A percentile compares a stretch with the other conserved stretches of the same genome.
These are phyloP conservation scores for Microcebus lehilahytsara DNA, from an alignment of 2,113 vertebrate species.

Conservation along the genomic window DNA sequence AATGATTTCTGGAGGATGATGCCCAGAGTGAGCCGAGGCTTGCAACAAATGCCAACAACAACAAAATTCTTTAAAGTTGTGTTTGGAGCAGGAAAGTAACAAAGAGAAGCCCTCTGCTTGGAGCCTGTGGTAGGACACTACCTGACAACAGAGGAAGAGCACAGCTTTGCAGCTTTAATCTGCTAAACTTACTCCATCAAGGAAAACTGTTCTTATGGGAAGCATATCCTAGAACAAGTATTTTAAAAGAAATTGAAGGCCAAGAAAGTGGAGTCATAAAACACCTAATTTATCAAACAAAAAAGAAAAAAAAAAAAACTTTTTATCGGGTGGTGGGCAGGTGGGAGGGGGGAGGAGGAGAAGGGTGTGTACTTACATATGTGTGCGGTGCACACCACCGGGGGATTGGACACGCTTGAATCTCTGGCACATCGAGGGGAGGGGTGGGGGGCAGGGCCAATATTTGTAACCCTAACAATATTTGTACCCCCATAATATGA, in stretches of 20 bases:
- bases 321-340: too few relatives aligned
- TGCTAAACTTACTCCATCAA: not conserved
- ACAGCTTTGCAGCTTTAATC: not conserved
- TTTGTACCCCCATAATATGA: too few relatives aligned
- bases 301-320: too few relatives aligned
- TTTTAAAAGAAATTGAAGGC: constrained; percentile 40
- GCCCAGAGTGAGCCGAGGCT: not conserved
- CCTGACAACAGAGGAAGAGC: not conserved
- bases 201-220: not conserved
- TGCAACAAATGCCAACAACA: not conserved
- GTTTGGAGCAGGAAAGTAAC: constrained; percentile 6
- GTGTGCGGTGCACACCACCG: too few relatives aligned
- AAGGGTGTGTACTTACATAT: too few relatives aligned
- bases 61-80: constrained; percentile 1
- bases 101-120: not conserved
- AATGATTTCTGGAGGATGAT: not conserved
- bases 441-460: too few relatives aligned
- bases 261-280: not conserved
- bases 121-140: not conserved
- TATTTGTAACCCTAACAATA: too few relatives aligned
- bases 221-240: constrained; percentile 21
- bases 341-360: too few relatives aligned
- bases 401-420: too few relatives aligned
- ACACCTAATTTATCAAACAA: not conserved
- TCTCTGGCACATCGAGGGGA: too few relatives aligned